Conservation (phyloP, 2,888 invertebrate species). For the Arctia plantaginis region DNA sequence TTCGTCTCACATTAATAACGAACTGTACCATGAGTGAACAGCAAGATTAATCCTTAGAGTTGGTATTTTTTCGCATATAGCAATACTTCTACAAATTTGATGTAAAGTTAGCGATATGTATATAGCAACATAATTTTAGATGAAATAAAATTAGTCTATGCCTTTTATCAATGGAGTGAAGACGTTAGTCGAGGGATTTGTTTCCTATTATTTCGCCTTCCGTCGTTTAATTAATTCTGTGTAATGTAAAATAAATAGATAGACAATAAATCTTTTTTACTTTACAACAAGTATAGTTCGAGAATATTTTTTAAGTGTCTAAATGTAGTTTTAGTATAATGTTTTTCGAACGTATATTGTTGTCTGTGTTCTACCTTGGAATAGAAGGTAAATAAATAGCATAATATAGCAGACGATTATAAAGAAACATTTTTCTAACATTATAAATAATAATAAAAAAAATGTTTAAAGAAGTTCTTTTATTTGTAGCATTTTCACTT, state of each 20-base stretch:
- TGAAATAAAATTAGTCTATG: constrained; percentile 74
- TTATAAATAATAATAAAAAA: neutral
- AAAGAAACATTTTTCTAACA: constrained; percentile 5
- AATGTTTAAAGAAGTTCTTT: neutral
- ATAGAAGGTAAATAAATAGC: constrained; percentile 76
- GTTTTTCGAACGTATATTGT: constrained; percentile 80
- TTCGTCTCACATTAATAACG: neutral
- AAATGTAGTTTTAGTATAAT: constrained; percentile 81
- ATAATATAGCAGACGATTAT: constrained; percentile 1
- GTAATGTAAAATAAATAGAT: constrained; percentile 78
- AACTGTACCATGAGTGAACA: constrained; percentile 1
- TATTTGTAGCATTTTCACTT: constrained; percentile 61
- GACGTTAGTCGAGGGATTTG: constrained; percentile 81
- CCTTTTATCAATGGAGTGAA: constrained; percentile 74
- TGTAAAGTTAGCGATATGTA: neutral
- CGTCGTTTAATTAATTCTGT: constrained; percentile 76
- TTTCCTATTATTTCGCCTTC: constrained; percentile 82
- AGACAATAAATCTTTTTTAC: constrained; percentile 72
- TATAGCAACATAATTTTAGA: constrained; percentile 12
- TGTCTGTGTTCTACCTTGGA: constrained; percentile 81
- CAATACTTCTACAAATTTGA: constrained; percentile 27
- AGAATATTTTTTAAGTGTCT: constrained; percentile 70
- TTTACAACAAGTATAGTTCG: constrained; percentile 69
- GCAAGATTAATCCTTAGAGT: constrained; percentile 17
- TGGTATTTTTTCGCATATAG: constrained; percentile 29